These are phyloP conservation scores for Catharus fuscescens DNA, from an alignment of 2,113 vertebrate genomes.

Conservation along the genomic window DNA sequence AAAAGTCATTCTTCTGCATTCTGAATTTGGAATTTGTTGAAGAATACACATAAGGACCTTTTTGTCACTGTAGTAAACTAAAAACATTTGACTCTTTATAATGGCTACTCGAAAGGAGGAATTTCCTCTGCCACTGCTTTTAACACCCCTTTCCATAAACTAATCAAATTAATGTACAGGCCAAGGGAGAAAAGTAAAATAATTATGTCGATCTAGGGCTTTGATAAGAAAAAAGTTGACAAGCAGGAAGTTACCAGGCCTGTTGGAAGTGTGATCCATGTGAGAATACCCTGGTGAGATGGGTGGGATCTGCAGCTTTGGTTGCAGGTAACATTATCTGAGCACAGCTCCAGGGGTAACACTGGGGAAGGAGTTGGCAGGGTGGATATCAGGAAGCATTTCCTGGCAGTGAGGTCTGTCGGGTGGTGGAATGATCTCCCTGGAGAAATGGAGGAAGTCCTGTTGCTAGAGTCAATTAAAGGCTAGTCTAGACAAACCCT, in stretches of 20 bases:
- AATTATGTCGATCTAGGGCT: not conserved
- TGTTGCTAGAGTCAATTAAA: constrained; percentile 34
- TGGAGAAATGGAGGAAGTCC: constrained; percentile 41
- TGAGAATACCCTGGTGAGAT: not conserved
- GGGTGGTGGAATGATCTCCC: not conserved
- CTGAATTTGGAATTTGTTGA: not conserved
- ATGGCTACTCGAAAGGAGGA: not conserved
- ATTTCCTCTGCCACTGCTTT: not conserved
- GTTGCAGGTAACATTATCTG: not conserved
- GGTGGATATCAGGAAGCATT: constrained; percentile 25
- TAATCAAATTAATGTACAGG: not conserved
- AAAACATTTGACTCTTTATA: not conserved
- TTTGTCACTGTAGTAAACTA: not conserved
- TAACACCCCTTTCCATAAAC: not conserved
- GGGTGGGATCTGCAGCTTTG: not conserved
- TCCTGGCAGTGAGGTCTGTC: constrained; percentile 2
- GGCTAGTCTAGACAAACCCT: constrained; percentile 47
- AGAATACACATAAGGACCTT: not conserved
- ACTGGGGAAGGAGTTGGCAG: not conserved
- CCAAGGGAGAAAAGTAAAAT: not conserved
- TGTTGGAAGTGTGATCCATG: not conserved
- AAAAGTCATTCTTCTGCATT: not conserved
- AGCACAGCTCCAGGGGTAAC: not conserved
- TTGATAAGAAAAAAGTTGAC: not conserved
- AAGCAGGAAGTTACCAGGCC: not conserved